These are phyloP conservation scores for Syngnathus acus DNA, from an alignment of 2,797 vertebrate species.

Conservation along the genomic window DNA sequence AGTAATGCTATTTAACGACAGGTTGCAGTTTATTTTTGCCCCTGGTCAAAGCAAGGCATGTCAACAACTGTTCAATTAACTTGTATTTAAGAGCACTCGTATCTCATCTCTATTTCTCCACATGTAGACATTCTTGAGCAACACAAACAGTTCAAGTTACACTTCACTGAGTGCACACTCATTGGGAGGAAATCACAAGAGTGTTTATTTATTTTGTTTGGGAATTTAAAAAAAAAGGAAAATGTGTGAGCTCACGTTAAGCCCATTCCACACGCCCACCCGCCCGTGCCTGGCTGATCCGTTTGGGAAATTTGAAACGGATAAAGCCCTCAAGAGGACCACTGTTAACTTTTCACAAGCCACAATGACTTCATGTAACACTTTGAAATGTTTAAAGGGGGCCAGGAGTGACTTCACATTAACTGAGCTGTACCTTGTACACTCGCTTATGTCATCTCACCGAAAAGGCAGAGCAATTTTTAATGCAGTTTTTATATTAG, in stretches of 20 bases:
- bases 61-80: not conserved
- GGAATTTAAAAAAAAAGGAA: constrained; percentile 27
- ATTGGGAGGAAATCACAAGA: constrained; percentile 34
- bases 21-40: not conserved
- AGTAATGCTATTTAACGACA: not conserved
- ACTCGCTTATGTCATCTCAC: not conserved
- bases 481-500: not conserved
- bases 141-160: constrained; percentile 43
- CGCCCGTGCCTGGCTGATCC: constrained; percentile 16
- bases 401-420: not conserved
- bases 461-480: not conserved
- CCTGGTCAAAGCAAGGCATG: not conserved
- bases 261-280: constrained; percentile 8
- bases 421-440: not conserved
- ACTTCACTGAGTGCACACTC: constrained; percentile 15
- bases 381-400: constrained; percentile 1
- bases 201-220: constrained; percentile 52
- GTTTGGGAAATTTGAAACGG: constrained; percentile 42
- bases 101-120: constrained; percentile 1
- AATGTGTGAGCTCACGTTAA: constrained; percentile 30
- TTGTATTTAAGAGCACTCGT: not conserved
- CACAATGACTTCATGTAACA: constrained; percentile 14
- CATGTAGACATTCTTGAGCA: constrained; percentile 27
- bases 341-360: constrained; percentile 15
- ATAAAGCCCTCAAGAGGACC: constrained; percentile 17